Evolutionary conservation across 1,140 invertebrate genomes (phyloP).

Genomic region (Galleria mellonella): DNA sequence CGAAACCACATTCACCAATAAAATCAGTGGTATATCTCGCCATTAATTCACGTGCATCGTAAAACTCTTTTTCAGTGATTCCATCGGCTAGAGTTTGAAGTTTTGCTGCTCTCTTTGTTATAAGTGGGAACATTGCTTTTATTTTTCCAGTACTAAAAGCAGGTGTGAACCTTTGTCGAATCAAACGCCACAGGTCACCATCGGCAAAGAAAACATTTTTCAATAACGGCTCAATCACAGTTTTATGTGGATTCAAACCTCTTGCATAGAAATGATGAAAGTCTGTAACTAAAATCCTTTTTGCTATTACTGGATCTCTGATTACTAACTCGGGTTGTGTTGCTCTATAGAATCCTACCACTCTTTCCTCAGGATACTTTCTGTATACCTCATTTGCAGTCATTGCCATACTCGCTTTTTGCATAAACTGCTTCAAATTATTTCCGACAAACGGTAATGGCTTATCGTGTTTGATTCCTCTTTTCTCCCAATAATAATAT

Average conservation of each 20-base stretch:
- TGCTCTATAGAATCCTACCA: conserved; percentile 8
- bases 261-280: conserved; percentile 9
- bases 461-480: conserved; percentile 38
- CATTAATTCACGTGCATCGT: conserved; percentile 15
- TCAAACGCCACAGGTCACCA: conserved; percentile 38
- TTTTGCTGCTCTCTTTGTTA: conserved; percentile 57
- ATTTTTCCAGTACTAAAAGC: conserved; percentile 76
- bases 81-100: conserved; percentile 30
- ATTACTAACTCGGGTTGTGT: conserved; percentile 8
- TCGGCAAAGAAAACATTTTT: conserved; percentile 20
- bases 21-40: conserved; percentile 44
- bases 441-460: conserved; percentile 40
- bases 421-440: conserved; percentile 34
- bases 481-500: conserved; percentile 42
- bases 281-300: conserved; percentile 8
- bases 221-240: conserved; percentile 11
- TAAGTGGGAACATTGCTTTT: conserved; percentile 71
- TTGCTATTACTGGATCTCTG: conserved; percentile 9
- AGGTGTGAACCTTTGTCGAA: conserved; percentile 73
- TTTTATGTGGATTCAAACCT: neutral
- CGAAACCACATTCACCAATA: conserved; percentile 42
- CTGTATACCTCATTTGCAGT: conserved; percentile 23
- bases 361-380: conserved; percentile 9
- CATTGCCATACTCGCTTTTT: conserved; percentile 38
- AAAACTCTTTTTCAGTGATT: neutral